Conservation (phyloP, 2,797 vertebrate genomes). For the Synaphobranchus kaupii region DNA sequence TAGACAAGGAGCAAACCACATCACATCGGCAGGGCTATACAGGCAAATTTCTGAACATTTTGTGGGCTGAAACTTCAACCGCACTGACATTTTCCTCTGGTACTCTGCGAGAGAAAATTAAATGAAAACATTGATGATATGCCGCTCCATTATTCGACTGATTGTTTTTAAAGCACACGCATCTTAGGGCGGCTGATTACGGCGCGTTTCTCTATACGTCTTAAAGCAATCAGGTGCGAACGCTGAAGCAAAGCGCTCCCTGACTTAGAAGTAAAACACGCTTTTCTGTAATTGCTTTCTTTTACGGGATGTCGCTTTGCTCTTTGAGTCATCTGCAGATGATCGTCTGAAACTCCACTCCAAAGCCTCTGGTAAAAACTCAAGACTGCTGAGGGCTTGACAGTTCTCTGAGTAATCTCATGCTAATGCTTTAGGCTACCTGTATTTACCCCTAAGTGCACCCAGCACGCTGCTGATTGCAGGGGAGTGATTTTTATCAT, state of each 20-base stretch:
- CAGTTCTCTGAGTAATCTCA: conserved; percentile 75
- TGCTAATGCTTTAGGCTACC: conserved; percentile 75
- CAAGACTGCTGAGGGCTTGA: conserved; percentile 61
- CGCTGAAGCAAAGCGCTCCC: neutral
- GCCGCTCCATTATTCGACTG: neutral
- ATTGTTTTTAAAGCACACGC: neutral
- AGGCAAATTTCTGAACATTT: neutral
- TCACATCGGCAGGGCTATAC: neutral
- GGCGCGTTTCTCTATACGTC: neutral
- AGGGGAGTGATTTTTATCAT: conserved; percentile 69
- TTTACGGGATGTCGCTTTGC: neutral
- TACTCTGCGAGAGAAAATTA: neutral
- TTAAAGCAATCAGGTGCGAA: neutral
- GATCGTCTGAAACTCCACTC: neutral
- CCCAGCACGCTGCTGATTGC: conserved; percentile 73
- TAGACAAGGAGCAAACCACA: neutral
- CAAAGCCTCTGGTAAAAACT: neutral
- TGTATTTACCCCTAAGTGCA: conserved; percentile 78
- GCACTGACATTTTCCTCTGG: neutral
- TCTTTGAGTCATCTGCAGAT: neutral
- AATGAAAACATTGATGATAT: neutral
- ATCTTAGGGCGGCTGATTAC: neutral
- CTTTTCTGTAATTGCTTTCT: conserved; percentile 1
- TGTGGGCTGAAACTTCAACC: neutral
- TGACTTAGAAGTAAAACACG: neutral